phyloP scores from a whole-genome alignment of 2,888 invertebrate species.

The Drosophila multiciliata region DNA sequence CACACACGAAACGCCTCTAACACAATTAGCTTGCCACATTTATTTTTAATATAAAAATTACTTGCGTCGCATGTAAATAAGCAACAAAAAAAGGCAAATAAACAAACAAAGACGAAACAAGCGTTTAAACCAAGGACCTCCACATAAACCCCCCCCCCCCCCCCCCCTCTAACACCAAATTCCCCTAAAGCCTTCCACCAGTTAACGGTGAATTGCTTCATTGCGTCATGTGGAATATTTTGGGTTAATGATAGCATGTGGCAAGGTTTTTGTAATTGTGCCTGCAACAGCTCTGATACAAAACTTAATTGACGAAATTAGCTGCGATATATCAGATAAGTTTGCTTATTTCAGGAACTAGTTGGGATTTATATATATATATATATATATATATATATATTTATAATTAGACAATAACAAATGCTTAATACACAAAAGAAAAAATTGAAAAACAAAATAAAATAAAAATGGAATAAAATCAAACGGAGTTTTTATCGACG shows the following conservation, averaged over 20 bases:
- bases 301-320: background rate
- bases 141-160: conserved; percentile 3
- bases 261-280: conserved; percentile 9
- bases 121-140: conserved; percentile 12
- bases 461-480: too few species aligned
- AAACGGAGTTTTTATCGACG: too few species aligned
- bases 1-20: conserved; percentile 56
- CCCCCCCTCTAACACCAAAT: too few species aligned
- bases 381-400: background rate
- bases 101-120: conserved; percentile 19
- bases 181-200: background rate
- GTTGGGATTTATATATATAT: background rate
- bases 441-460: too few species aligned
- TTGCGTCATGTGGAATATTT: conserved; percentile 27
- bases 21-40: conserved; percentile 58
- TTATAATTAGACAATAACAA: too few species aligned
- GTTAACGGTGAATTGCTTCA: conserved; percentile 29
- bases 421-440: too few species aligned
- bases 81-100: conserved; percentile 6
- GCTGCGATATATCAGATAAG: background rate
- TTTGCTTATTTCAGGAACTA: background rate
- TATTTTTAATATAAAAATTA: conserved; percentile 61
- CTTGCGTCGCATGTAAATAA: conserved; percentile 57
- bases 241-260: conserved; percentile 27
- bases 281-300: conserved; percentile 8